Evolutionary conservation across 2,797 vertebrate genomes (phyloP).

Genomic region (Thaleichthys pacificus): DNA sequence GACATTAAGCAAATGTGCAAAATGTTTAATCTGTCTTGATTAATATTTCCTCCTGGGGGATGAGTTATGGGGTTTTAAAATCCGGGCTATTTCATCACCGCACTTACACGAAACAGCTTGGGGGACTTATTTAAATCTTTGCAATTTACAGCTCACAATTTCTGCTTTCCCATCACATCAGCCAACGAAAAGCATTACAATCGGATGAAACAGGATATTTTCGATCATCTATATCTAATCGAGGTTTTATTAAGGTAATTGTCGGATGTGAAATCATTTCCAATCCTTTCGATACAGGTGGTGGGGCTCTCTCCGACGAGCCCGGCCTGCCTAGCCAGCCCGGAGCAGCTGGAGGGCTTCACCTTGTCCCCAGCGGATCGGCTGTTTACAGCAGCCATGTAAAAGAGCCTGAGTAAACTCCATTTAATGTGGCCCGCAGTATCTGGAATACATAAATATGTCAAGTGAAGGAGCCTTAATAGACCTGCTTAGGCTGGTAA

Average conservation of each 20-base stretch:
- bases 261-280: constrained; percentile 34
- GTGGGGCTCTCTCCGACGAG: too few species aligned
- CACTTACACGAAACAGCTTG: constrained; percentile 49
- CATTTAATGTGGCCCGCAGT: constrained; percentile 91
- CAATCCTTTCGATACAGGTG: too few species aligned
- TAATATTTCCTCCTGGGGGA: constrained; percentile 59
- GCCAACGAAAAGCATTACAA: constrained; percentile 23
- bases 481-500: constrained; percentile 96
- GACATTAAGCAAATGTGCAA: constrained; percentile 61
- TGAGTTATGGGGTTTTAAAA: constrained; percentile 62
- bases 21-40: constrained; percentile 66
- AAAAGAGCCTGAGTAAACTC: constrained; percentile 86
- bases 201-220: constrained; percentile 44
- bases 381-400: constrained; percentile 66
- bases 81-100: constrained; percentile 32
- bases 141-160: constrained; percentile 45
- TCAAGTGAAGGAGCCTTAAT: constrained; percentile 95
- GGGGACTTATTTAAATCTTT: constrained; percentile 61
- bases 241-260: constrained; percentile 45
- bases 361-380: constrained; percentile 32
- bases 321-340: constrained; percentile 18
- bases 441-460: constrained; percentile 98
- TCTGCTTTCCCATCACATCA: constrained; percentile 16
- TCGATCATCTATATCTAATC: constrained; percentile 29
- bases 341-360: constrained; percentile 28